phyloP scores from a whole-genome alignment of 2,888 invertebrate genomes.

The Yponomeuta evonymella region DNA sequence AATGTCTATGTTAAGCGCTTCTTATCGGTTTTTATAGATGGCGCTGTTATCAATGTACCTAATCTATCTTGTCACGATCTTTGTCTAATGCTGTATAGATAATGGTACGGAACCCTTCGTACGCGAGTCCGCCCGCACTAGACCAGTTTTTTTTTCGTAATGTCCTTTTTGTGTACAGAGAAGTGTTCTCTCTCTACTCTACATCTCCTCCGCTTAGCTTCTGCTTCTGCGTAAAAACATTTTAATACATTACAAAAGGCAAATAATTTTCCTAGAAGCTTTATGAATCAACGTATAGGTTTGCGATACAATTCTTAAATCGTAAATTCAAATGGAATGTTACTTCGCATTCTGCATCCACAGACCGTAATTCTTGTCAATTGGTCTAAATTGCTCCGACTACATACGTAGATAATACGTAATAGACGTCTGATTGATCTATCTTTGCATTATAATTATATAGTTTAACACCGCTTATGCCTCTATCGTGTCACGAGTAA shows the following conservation, averaged over 20 bases:
- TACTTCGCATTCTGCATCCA: background rate
- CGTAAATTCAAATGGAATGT: background rate
- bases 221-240: too few species aligned
- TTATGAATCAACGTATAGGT: background rate
- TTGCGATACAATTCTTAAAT: background rate
- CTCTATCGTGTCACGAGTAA: too few species aligned
- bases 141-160: background rate
- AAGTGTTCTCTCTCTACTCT: too few species aligned
- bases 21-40: too few species aligned
- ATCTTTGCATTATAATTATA: background rate
- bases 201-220: background rate
- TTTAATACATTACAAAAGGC: too few species aligned
- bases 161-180: background rate
- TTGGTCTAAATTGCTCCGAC: constrained; percentile 15
- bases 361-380: constrained; percentile 13
- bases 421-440: background rate
- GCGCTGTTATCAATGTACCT: too few species aligned
- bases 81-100: too few species aligned
- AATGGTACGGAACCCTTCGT: too few species aligned
- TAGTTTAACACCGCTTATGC: background rate
- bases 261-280: background rate
- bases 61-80: too few species aligned
- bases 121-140: too few species aligned
- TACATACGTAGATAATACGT: background rate
- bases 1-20: too few species aligned